Base-by-base conservation (phyloP, 2,797 vertebrate genomes). In the Falco cherrug region DNA sequence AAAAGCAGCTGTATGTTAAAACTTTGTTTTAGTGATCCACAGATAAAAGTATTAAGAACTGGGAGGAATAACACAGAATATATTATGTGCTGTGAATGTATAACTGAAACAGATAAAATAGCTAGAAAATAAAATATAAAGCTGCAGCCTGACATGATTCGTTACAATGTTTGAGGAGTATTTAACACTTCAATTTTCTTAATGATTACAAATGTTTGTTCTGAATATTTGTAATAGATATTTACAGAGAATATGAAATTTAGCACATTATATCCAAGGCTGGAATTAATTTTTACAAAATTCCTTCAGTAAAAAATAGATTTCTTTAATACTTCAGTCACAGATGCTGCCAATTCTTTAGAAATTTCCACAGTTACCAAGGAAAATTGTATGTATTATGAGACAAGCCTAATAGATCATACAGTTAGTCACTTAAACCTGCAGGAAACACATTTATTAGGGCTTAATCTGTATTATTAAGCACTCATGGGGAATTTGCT, bases 371-470 rank as follows among this genome's bases (percentile, higher is more conserved):
- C 7, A 1, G 50, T 93, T 93, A 90, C 82, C 26, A 86, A 92
- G 93, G 96, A 96, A 88, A 96, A 93, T 47, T 89, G 53, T 86
- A 71, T 92, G 39, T 93, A 78, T 97, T 97, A 95, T 97, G 84
- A 93, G 94, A 92, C 56, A 81, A 96, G 81, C 76, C 78, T 94
- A 94, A 96, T 95, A 95, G 91, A 96, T 96, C 70, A 95, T 60
- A 47, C 37, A 92, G 69, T 95, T 96, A 95, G 89, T 97, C 92
- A 95, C 54, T 97, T 96, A 96, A 96, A 93, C 64, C 91, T 93
- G 77, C n/a, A 93, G 95, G 92, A 97, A 97, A 93, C 84, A 67
- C 69, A 93, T 96, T 97, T 97, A 97, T 97, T 97, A 97, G n/a
- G 47, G 56, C 70, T 69, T 96, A 97, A 97, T 96, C 81, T 97